Evolutionary conservation across 2,797 vertebrate genomes (phyloP), one percentile per base, ranked within the genome.

Genomic region (Sphaeramia orbicularis): DNA sequence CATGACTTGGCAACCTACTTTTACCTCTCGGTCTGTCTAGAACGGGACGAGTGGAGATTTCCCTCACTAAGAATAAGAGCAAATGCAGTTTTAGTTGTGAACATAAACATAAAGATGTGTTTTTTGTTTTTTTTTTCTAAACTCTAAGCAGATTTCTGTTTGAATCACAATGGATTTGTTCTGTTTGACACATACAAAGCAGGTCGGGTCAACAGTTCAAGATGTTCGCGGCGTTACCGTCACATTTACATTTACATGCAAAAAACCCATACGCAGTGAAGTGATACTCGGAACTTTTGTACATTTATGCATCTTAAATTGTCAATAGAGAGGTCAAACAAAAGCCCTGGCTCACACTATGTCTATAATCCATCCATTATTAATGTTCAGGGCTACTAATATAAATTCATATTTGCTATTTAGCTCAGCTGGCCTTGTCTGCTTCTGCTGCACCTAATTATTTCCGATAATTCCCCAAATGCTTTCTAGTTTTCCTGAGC

Each of bases 321-420:
- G 24, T 48, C 13, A 16, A 53, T 15, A 42, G 11, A 18, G 52
- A 77, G 72, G 64, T 73, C 59, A 76, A 73, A 52, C 15, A 32
- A 12, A 60, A 57, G 48, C 43, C 15, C 9, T 30, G 30, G 18
- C 35, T 50, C 8, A 19, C 21, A 41, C 16, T 36, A 2, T 40
- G 18, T 27, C 48, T 15, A 18, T 38, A 56, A 60, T 73, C 35
- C 54, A 77, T 81, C 38, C 54, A 77, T 81, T 73, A 74, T 73
- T 74, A 56, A 77, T 62, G 35, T 13, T 37, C 14, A n/a, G 30
- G 14, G 35, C 18, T 12, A 30, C 19, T 14, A 32, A 38, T 56
- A 41, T 38, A 62, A 65, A 32, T 48, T 35, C 7, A 13, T 9
- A 38, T 60, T 55, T 48, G 14, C 9, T 6, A 42, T 60, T 65